Conservation (phyloP, 1,140 invertebrate species). For the Palaemon carinicauda region DNA sequence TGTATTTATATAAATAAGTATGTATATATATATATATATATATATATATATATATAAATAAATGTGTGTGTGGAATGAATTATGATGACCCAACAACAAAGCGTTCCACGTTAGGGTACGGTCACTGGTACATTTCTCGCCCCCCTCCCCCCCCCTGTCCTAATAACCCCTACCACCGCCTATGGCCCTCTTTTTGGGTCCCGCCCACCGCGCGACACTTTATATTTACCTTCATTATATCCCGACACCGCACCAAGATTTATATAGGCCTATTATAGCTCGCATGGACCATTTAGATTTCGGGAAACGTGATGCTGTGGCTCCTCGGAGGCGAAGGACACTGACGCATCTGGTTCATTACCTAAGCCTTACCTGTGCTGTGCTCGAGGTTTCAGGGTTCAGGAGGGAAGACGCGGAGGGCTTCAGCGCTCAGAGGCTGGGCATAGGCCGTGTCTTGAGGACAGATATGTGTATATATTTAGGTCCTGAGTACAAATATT, state of each 20-base stretch:
- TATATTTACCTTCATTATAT: constrained; percentile 49
- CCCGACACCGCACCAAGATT: constrained; percentile 36
- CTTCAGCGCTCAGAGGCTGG: neutral
- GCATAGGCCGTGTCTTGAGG: too few species aligned
- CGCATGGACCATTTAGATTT: constrained; percentile 39
- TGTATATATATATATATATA: too few species aligned
- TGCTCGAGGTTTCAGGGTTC: neutral
- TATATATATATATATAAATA: too few species aligned
- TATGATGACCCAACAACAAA: too few species aligned
- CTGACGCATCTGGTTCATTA: constrained; percentile 7
- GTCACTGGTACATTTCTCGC: neutral
- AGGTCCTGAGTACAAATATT: too few species aligned
- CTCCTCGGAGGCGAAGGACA: neutral
- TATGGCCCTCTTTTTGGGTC: neutral
- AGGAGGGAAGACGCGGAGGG: too few species aligned
- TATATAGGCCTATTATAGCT: constrained; percentile 53
- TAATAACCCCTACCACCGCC: neutral
- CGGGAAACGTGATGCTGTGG: neutral
- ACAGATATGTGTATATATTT: too few species aligned
- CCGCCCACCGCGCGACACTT: neutral
- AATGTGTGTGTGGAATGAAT: too few species aligned
- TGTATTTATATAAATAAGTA: too few species aligned
- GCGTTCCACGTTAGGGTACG: neutral
- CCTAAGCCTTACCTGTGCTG: too few species aligned
- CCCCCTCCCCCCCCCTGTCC: neutral